phyloP scores from a whole-genome alignment of 1,140 invertebrate genomes.

The Dendrolimus kikuchii region DNA sequence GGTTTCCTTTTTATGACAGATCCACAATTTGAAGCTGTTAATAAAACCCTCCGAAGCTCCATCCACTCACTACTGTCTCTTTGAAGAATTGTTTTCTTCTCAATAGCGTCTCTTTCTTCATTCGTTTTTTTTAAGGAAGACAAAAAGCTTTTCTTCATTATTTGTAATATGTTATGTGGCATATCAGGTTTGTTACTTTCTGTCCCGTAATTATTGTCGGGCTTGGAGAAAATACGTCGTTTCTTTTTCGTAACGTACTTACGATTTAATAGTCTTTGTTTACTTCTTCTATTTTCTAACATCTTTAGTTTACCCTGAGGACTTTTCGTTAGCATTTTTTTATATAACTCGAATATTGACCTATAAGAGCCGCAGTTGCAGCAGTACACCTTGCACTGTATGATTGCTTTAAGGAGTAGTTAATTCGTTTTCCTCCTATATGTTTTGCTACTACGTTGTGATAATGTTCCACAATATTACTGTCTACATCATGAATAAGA shows the following conservation, averaged over 20 bases:
- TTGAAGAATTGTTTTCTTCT: constrained; percentile 29
- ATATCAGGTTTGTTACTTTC: constrained; percentile 9
- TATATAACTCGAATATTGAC: constrained; percentile 12
- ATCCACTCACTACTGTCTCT: constrained; percentile 29
- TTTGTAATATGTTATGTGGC: constrained; percentile 9
- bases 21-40: constrained; percentile 53
- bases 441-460: constrained; percentile 22
- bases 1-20: constrained; percentile 26
- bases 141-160: constrained; percentile 10
- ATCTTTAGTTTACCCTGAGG: constrained; percentile 6
- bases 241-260: constrained; percentile 7
- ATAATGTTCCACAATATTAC: constrained; percentile 54
- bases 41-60: constrained; percentile 21
- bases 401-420: constrained; percentile 24
- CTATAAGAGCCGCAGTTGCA: constrained; percentile 20
- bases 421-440: constrained; percentile 45
- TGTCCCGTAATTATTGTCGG: constrained; percentile 11
- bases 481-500: constrained; percentile 32
- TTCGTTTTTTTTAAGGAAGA: constrained; percentile 13
- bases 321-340: constrained; percentile 14
- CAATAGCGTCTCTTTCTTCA: constrained; percentile 19
- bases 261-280: neutral
- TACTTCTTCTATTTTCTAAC: constrained; percentile 3
- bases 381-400: constrained; percentile 35
- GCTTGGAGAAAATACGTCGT: constrained; percentile 1